Evolutionary conservation across 2,113 vertebrate species (phyloP).

Genomic region (Cygnus atratus): DNA sequence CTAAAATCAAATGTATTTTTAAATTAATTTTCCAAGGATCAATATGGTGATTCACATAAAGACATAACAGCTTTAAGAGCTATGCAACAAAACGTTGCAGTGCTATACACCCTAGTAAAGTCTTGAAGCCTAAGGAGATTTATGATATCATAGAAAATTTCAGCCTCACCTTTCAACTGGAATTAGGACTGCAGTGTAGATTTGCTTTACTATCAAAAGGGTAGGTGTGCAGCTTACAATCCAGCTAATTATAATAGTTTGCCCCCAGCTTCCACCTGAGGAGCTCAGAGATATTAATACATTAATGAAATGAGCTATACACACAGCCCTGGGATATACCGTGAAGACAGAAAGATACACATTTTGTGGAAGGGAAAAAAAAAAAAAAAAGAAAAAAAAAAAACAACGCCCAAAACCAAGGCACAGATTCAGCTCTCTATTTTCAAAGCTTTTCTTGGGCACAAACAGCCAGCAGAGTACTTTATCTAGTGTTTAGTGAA

Average conservation of each 20-base stretch:
- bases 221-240: background rate
- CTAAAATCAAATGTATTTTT: constrained; percentile 9
- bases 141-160: background rate
- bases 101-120: background rate
- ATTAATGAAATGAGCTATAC: background rate
- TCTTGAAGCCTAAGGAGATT: background rate
- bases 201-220: background rate
- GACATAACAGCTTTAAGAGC: background rate
- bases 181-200: background rate
- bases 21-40: constrained; percentile 19
- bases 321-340: background rate
- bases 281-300: background rate
- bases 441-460: background rate
- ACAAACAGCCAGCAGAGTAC: background rate
- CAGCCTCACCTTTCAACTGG: background rate
- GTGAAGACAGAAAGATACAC: background rate
- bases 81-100: background rate
- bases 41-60: background rate
- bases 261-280: background rate
- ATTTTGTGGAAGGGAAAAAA: background rate
- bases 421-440: background rate
- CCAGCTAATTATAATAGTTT: background rate
- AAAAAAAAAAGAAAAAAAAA: background rate
- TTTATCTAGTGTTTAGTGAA: background rate
- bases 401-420: background rate